Evolutionary conservation across 2,888 invertebrate species (phyloP).

Genomic region (Esperia sulphurella): DNA sequence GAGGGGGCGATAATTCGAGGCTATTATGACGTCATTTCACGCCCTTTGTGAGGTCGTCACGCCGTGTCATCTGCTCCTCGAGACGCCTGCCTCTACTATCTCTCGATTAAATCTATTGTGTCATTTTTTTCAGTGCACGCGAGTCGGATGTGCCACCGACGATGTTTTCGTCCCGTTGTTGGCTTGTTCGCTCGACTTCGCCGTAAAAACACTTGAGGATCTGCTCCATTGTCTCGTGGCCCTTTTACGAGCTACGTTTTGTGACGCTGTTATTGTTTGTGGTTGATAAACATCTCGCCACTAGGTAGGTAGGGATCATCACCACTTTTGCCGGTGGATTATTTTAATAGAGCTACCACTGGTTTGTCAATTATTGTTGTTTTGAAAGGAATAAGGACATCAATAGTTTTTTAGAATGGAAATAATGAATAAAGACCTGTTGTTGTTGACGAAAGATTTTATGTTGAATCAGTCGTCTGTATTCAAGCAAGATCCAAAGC

Average conservation of each 20-base stretch:
- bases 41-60: slow-evolving; percentile 77
- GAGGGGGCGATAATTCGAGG: slow-evolving; percentile 78
- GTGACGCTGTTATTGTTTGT: slow-evolving; percentile 77
- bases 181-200: slow-evolving; percentile 67
- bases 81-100: slow-evolving; percentile 76
- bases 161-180: slow-evolving; percentile 72
- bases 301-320: slow-evolving; percentile 75
- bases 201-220: slow-evolving; percentile 71
- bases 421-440: slow-evolving; percentile 55
- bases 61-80: slow-evolving; percentile 77
- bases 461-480: slow-evolving; percentile 30
- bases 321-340: slow-evolving; percentile 66
- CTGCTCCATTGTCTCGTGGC: slow-evolving; percentile 72
- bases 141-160: slow-evolving; percentile 77
- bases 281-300: slow-evolving; percentile 78
- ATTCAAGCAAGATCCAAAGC: slow-evolving; percentile 58
- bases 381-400: slow-evolving; percentile 34
- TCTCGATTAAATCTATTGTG: slow-evolving; percentile 77
- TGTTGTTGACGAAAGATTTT: slow-evolving; percentile 43
- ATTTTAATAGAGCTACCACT: slow-evolving; percentile 58
- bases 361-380: slow-evolving; percentile 60
- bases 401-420: slow-evolving; percentile 53
- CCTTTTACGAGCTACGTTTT: slow-evolving; percentile 76
- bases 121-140: slow-evolving; percentile 68
- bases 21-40: slow-evolving; percentile 79